Percentiles rank a stretch among this genome's conserved stretches.
Evolutionary conservation across 2,888 invertebrate species (phyloP).

Genomic region (Lasioglossum malachurum): DNA sequence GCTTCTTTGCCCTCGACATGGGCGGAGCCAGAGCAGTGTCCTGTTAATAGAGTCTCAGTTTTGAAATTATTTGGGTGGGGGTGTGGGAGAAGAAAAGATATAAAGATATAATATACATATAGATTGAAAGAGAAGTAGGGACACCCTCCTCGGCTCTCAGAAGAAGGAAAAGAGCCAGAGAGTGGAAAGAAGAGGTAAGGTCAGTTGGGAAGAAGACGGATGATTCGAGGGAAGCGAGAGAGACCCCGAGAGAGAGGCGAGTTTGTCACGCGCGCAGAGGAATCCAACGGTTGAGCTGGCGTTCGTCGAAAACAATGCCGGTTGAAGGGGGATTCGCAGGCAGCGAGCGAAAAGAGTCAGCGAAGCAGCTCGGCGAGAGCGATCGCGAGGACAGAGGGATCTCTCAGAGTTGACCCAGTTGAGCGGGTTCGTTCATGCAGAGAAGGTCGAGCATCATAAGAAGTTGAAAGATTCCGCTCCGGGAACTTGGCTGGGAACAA

Average conservation of each 20-base stretch:
- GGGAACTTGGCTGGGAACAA: conserved; percentile 54
- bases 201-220: background rate
- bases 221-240: background rate
- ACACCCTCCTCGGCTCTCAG: background rate
- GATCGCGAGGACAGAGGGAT: conserved; percentile 19
- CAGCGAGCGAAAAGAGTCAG: background rate
- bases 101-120: background rate
- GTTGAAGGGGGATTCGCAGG: conserved; percentile 17
- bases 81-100: background rate
- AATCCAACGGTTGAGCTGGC: background rate
- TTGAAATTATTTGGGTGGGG: too few relatives aligned
- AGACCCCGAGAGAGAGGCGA: background rate
- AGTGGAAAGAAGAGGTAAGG: background rate
- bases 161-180: background rate
- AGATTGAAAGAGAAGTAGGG: background rate
- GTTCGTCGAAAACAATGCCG: conserved; percentile 1
- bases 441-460: conserved; percentile 44
- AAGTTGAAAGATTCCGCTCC: conserved; percentile 65
- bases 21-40: too few relatives aligned
- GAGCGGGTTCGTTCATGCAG: conserved; percentile 28
- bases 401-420: conserved; percentile 33
- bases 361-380: background rate
- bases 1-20: background rate
- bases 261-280: background rate
- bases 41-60: too few relatives aligned